A percentile compares a stretch with the other conserved stretches of the same genome.
Evolutionary conservation across 2,888 invertebrate species (phyloP).

Genomic region (Chorisops tibialis): DNA sequence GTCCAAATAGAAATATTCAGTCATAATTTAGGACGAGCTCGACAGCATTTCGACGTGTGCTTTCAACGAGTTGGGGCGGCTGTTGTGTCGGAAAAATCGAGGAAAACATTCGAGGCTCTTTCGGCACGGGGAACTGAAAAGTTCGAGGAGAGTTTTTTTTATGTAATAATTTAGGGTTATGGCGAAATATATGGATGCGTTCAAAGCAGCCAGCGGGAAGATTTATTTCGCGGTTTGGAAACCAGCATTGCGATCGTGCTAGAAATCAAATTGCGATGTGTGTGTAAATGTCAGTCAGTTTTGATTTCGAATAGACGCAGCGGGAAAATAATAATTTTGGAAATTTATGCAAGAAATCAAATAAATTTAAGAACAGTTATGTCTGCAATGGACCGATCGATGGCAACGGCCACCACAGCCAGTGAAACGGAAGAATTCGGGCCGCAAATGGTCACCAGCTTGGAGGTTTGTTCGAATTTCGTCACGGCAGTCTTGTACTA

Average conservation of each 20-base stretch:
- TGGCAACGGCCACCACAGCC: slow-evolving; percentile 55
- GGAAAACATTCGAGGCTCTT: background rate
- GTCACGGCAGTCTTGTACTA: background rate
- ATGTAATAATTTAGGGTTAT: slow-evolving; percentile 16
- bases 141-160: background rate
- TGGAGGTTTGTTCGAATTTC: slow-evolving; percentile 59
- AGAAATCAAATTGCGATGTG: background rate
- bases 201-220: too few species aligned
- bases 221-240: background rate
- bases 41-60: slow-evolving; percentile 1
- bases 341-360: background rate
- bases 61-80: background rate
- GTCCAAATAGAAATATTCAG: slow-evolving; percentile 56
- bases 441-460: slow-evolving; percentile 65
- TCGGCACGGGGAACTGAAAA: background rate
- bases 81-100: background rate
- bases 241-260: background rate
- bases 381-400: slow-evolving; percentile 33
- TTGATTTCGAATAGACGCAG: background rate
- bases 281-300: background rate
- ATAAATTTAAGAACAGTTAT: slow-evolving; percentile 7
- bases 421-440: slow-evolving; percentile 64
- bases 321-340: background rate
- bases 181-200: slow-evolving; percentile 9
- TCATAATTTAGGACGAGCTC: slow-evolving; percentile 40